Evolutionary conservation across 1,140 invertebrate species (phyloP), one percentile per base, ranked within the genome.

Genomic region (Cotesia typhae): DNA sequence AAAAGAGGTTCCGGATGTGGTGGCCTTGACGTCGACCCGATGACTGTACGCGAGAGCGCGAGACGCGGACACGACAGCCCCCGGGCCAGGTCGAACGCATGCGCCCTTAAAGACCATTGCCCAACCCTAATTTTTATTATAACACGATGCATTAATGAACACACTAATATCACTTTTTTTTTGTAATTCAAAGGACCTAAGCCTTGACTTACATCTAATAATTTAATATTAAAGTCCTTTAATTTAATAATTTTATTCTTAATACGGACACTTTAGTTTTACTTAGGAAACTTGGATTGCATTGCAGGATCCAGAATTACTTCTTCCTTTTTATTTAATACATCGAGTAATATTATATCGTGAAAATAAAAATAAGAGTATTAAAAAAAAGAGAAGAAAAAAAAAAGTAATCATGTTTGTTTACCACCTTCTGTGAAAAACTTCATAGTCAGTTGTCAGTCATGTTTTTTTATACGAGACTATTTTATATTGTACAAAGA

Each of bases 1-100:
- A 7, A 47, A 47, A 47, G 38, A 7, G 3, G 3, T 10, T 3
- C 41, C 41, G 41, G 41, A 47, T 47, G 2, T 65, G 70, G 72
- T 74, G 75, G 80, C 77, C 74, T 75, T 78, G 78, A 80, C 76
- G 80, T 82, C 80, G 77, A 72, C 78, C 81, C 79, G 79, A 78
- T 75, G 79, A 84, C 83, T 82, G 83, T 41, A 63, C 72, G 72
- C 79, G 76, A 74, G 79, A 68, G 28, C 36, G 55, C 55, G 67
- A 68, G 37, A 37, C 35, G n/a, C 53, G 28, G 28, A 59, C 64
- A 73, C 75, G 75, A 81, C 81, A 83, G 79, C 83, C 83, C 83
- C 81, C 80, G 83, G 76, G 71, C 80, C 82, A 81, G 83, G 82
- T 79, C 69, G 78, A 67, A 80, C 82, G 82, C 83, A 81, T 81